Base-by-base conservation (phyloP, 2,888 invertebrate species). In the Rhaphigaster nebulosa region DNA sequence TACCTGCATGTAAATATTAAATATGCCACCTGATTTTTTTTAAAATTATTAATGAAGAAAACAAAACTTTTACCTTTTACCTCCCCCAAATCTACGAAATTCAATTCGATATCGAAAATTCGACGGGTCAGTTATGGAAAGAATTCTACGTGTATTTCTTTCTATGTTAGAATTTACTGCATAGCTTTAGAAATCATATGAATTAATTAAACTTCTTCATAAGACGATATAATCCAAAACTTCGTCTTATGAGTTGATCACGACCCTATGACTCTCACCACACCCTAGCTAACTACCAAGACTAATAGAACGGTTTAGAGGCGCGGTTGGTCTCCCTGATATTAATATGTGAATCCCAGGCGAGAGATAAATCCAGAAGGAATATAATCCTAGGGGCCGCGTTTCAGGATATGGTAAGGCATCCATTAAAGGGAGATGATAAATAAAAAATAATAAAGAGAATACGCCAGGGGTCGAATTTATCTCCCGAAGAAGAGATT, bases 371-470 rank as follows among this genome's bases (percentile, higher is more conserved):
- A 84, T 84, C 84, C 84, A 20, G 45, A 2, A n/a, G 84, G 15
- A 84, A 84, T 5, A 26, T 50, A 84, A 84, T 84, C 84, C 84
- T n/a, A 8, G 80, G 38, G 80, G 41, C 80, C 18, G 41, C 76
- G 2, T 20, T 38, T 34, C 15, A 45, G 80, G 41, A 84, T 84
- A 84, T 84, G 84, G 45, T 34, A 45, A 84, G 70, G 38, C 84
- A 1, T 50, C 84, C 45, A 45, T 84, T 45, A 84, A 18, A n/a
- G 45, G 84, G 10, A 50, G 45, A 41, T 84, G 45, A 84, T 84
- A 84, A 84, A 84, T 84, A 84, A 84, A 84, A 84, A 84, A 84
- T 84, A 84, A 84, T 84, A 84, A 84, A 84, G 41, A 84, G 84
- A 45, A 50, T 84, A 84, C 45, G 84, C 45, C n/a, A 41, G n/a